Evolutionary conservation across 2,113 vertebrate species (phyloP).

Genomic region (Spea multiplicata): DNA sequence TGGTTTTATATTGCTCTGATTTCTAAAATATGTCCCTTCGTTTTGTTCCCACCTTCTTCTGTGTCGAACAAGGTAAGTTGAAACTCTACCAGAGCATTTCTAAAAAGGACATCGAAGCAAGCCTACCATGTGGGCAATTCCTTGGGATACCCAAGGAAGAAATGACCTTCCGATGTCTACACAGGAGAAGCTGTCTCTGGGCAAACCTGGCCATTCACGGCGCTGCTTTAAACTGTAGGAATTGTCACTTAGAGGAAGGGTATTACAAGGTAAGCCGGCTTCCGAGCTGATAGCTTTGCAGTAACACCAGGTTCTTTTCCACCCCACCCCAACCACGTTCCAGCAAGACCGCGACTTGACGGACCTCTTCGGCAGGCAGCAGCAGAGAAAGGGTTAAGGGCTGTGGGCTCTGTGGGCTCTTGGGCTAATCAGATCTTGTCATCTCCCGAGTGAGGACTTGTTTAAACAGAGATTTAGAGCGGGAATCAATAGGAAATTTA

Average conservation of each 20-base stretch:
- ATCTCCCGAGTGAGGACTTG: slow-evolving; percentile 70
- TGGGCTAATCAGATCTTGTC: slow-evolving; percentile 69
- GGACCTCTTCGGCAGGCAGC: not conserved
- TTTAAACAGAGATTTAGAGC: slow-evolving; percentile 88
- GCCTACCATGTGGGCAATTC: too few relatives aligned
- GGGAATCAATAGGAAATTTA: slow-evolving; percentile 93
- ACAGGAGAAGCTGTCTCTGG: too few relatives aligned
- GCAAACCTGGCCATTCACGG: too few relatives aligned
- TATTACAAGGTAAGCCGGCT: not conserved
- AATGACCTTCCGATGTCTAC: too few relatives aligned
- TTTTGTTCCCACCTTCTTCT: too few relatives aligned
- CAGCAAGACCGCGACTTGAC: not conserved
- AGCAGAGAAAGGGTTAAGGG: slow-evolving; percentile 36
- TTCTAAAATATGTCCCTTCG: too few relatives aligned
- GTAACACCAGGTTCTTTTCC: not conserved
- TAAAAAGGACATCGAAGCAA: too few relatives aligned
- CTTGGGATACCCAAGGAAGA: too few relatives aligned
- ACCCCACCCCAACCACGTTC: not conserved
- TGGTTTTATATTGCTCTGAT: too few relatives aligned
- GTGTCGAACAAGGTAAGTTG: too few relatives aligned
- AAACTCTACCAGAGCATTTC: too few relatives aligned
- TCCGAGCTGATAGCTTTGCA: not conserved
- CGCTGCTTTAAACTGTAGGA: too few relatives aligned
- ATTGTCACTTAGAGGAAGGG: not conserved
- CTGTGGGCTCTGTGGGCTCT: slow-evolving; percentile 48